Evolutionary conservation across 2,888 invertebrate species (phyloP).

Genomic region (Pachymerium ferrugineum): DNA sequence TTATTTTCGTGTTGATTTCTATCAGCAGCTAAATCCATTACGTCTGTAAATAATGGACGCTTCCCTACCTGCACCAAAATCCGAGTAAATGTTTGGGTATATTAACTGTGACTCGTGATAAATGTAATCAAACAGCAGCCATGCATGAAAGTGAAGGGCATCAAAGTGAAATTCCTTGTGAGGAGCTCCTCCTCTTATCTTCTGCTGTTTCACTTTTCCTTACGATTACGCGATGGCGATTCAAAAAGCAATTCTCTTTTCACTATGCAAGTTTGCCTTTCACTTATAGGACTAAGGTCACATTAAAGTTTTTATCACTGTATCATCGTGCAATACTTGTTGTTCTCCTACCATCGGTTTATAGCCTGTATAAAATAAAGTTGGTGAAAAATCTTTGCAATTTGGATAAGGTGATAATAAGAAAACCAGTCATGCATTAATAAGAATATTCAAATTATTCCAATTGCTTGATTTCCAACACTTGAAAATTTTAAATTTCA

Average conservation of each 20-base stretch:
- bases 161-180: conserved; percentile 23
- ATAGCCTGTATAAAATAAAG: background rate
- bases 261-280: background rate
- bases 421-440: background rate
- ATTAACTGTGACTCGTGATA: conserved; percentile 18
- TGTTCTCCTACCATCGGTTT: background rate
- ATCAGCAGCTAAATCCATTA: too few species aligned
- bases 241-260: conserved; percentile 9
- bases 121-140: conserved; percentile 7
- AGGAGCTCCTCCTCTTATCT: background rate
- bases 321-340: conserved; percentile 4
- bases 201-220: conserved; percentile 14
- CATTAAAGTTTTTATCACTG: conserved; percentile 23
- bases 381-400: background rate
- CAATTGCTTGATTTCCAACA: conserved; percentile 10
- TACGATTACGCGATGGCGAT: conserved; percentile 23
- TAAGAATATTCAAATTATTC: conserved; percentile 11
- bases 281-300: conserved; percentile 5
- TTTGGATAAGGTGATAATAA: background rate
- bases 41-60: too few species aligned
- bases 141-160: conserved; percentile 24
- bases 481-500: too few species aligned
- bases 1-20: background rate
- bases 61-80: background rate
- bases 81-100: background rate